Evolutionary conservation across 1,140 invertebrate species (phyloP).

Genomic region (Drosophila murphyi): DNA sequence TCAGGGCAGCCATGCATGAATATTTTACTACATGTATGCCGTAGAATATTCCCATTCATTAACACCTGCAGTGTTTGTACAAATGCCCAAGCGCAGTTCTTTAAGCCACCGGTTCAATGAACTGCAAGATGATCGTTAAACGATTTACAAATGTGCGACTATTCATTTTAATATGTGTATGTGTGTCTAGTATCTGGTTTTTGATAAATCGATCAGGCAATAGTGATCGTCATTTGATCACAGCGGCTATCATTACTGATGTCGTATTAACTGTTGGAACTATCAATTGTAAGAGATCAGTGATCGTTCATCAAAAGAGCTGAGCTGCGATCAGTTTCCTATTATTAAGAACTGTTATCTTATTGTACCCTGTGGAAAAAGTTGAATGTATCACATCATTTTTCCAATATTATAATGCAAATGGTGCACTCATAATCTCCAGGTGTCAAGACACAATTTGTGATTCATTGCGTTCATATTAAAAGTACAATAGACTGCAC

Average conservation of each 20-base stretch:
- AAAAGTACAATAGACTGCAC: slow-evolving; percentile 53
- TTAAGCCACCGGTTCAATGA: slow-evolving; percentile 52
- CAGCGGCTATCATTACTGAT: slow-evolving; percentile 27
- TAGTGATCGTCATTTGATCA: slow-evolving; percentile 34
- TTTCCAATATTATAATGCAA: slow-evolving; percentile 12
- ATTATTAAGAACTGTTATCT: not conserved
- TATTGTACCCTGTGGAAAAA: slow-evolving; percentile 19
- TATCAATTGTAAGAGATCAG: slow-evolving; percentile 34
- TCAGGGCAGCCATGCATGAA: slow-evolving; percentile 44
- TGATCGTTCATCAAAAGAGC: slow-evolving; percentile 27
- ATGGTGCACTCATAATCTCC: slow-evolving; percentile 30
- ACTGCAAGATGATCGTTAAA: slow-evolving; percentile 40
- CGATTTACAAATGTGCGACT: slow-evolving; percentile 48
- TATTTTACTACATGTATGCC: not conserved
- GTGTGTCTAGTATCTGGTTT: slow-evolving; percentile 37
- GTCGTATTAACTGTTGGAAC: slow-evolving; percentile 33
- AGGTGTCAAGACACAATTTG: slow-evolving; percentile 28
- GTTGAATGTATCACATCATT: not conserved
- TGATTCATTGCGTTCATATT: slow-evolving; percentile 29
- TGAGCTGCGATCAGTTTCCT: slow-evolving; percentile 23
- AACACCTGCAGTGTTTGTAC: slow-evolving; percentile 6
- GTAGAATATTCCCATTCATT: slow-evolving; percentile 24
- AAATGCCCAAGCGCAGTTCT: slow-evolving; percentile 30
- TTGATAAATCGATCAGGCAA: slow-evolving; percentile 33
- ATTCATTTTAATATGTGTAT: slow-evolving; percentile 33